phyloP scores from a whole-genome alignment of 2,888 invertebrate genomes.

The Sarcophaga carnaria region DNA sequence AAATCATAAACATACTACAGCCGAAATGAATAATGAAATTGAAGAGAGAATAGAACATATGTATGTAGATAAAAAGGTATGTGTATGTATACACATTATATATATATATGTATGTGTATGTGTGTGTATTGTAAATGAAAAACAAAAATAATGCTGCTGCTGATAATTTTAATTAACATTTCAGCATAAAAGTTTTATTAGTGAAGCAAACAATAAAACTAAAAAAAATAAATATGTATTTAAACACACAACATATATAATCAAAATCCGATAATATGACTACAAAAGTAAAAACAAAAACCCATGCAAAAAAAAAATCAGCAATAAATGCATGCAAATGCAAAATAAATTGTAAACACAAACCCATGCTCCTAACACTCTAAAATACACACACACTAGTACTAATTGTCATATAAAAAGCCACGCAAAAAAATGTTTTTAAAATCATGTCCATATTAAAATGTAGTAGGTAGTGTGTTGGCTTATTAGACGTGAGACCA shows the following conservation, averaged over 20 bases:
- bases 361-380: too few relatives aligned
- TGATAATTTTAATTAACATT: conserved; percentile 71
- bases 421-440: too few relatives aligned
- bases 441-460: too few relatives aligned
- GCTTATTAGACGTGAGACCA: too few relatives aligned
- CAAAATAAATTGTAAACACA: neutral
- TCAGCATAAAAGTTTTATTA: conserved; percentile 56
- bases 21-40: too few relatives aligned
- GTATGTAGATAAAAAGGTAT: too few relatives aligned
- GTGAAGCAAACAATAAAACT: neutral
- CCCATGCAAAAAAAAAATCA: neutral
- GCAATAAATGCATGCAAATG: neutral
- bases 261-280: conserved; percentile 47
- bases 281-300: neutral
- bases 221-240: neutral
- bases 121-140: neutral
- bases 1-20: too few relatives aligned
- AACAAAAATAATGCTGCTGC: conserved; percentile 9
- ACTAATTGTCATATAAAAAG: too few relatives aligned
- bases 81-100: too few relatives aligned
- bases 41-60: too few relatives aligned
- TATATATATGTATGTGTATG: neutral
- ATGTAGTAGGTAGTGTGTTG: too few relatives aligned
- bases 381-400: too few relatives aligned
- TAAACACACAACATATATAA: conserved; percentile 37